These are phyloP conservation scores for Nyctereutes procyonoides DNA, from an alignment of 2,113 vertebrate species.

Conservation along the genomic window DNA sequence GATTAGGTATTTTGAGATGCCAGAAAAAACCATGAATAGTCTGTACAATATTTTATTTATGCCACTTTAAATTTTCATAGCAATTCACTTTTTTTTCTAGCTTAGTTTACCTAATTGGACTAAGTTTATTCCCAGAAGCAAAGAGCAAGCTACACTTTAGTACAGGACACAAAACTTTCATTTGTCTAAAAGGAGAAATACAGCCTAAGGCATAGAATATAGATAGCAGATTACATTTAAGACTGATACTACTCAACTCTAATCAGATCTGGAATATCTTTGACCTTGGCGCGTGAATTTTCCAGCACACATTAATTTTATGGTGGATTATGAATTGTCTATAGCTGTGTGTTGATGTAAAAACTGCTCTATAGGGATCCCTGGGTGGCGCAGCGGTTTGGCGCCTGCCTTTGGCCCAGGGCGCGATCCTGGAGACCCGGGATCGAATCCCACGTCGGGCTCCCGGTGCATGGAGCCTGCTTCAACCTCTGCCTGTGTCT, in stretches of 20 bases:
- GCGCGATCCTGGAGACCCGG: no score
- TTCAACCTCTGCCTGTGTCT: no score
- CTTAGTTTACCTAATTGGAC: not conserved
- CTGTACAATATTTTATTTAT: not conserved
- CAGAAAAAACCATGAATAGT: not conserved
- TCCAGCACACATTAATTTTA: not conserved
- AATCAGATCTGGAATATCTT: not conserved
- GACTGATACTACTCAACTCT: not conserved
- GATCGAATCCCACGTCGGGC: no score
- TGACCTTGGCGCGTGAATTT: not conserved
- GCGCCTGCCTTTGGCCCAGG: no score
- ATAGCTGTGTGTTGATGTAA: not conserved
- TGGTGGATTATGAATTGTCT: not conserved
- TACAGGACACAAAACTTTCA: not conserved
- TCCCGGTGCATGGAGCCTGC: no score
- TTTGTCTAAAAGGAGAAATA: slow-evolving; percentile 6
- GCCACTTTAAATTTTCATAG: not conserved
- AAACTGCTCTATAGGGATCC: not conserved
- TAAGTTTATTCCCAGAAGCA: slow-evolving; percentile 8
- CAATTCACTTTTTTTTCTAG: not conserved
- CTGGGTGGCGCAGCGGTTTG: no score
- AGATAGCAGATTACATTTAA: slow-evolving; percentile 31
- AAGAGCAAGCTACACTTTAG: not conserved
- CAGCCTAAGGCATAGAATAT: not conserved
- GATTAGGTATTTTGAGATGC: not conserved